Evolutionary conservation across 2,888 invertebrate genomes (phyloP).

Genomic region (Sarcophaga rosellei): DNA sequence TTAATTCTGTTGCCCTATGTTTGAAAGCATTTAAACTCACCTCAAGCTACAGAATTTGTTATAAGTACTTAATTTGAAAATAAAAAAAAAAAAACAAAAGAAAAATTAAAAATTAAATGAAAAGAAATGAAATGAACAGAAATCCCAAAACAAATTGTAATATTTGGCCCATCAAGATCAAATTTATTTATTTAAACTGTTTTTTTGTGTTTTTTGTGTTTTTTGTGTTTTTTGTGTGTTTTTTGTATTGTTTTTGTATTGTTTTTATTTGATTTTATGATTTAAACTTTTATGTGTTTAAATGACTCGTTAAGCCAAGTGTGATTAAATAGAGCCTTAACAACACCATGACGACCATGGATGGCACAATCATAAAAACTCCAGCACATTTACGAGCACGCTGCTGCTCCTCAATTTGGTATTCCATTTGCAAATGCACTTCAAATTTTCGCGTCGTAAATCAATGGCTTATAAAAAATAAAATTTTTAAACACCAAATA

Average conservation of each 20-base stretch:
- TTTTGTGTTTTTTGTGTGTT: background rate
- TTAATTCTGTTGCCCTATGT: too few species aligned
- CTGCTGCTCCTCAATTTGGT: constrained; percentile 48
- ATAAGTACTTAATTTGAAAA: constrained; percentile 61
- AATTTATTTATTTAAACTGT: constrained; percentile 34
- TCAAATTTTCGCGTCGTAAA: constrained; percentile 77
- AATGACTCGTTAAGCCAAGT: constrained; percentile 45
- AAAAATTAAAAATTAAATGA: too few species aligned
- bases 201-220: background rate
- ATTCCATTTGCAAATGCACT: constrained; percentile 72
- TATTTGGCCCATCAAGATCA: constrained; percentile 43
- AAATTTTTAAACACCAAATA: constrained; percentile 24
- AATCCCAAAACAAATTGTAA: constrained; percentile 38
- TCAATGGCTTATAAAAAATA: constrained; percentile 70
- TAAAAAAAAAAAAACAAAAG: constrained; percentile 42
- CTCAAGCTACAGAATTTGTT: constrained; percentile 43
- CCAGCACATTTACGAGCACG: constrained; percentile 11
- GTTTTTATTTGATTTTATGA: constrained; percentile 10
- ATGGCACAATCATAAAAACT: constrained; percentile 27
- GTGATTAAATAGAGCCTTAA: constrained; percentile 49
- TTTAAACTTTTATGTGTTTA: constrained; percentile 40
- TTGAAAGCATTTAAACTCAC: constrained; percentile 33
- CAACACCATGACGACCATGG: constrained; percentile 32
- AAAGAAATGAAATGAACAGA: background rate
- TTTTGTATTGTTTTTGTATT: too few species aligned